Evolutionary conservation across 2,888 invertebrate species (phyloP), one percentile per base, ranked within the genome.

Genomic region (Agriopis leucophaearia): DNA sequence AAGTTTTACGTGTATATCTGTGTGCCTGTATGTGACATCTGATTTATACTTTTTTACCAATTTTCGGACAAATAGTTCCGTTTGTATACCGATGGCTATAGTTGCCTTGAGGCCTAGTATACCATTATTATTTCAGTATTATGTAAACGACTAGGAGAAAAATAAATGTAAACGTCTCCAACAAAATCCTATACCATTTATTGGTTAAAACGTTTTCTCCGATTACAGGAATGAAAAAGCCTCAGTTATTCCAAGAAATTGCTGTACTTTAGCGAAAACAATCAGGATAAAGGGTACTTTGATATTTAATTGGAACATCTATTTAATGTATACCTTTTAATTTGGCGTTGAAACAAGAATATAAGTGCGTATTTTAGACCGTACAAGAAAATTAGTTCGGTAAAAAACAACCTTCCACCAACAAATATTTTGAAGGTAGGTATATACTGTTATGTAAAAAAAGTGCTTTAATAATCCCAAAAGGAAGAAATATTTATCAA

Each of bases 211-310:
- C 18, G 48, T n/a, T 16, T 16, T 50, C 51, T 27, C 18, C 36
- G 38, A 51, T 51, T 66, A 48, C 15, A 4, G 13, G 40, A 48
- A 57, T 45, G 54, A 62, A 61, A 62, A 52, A 51, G 18, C 45
- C 38, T 48, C 18, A 38, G 35, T 10, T 16, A 58, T 63, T 63
- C 36, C 35, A n/a, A 42, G 40, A 59, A 67, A 67, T 66, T 16
- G 55, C 60, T 56, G 8, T 58, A 40, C 54, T 58, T 57, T 63
- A 15, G 8, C 13, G 35, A 48, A 63, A 63, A 67, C 58, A 67
- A 54, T 67, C 8, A 10, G 58, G 42, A 58, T 48, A 58, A 58
- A 50, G 36, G 50, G 38, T 48, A 45, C 61, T 61, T 61, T 13
- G 42, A 27, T 13, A 42, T 51, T 57, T 58, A 58, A 58, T 62